A percentile compares a stretch with the other conserved stretches of the same genome.
Conservation (phyloP, 2,113 vertebrate species). For the Muntiacus muntjak region DNA sequence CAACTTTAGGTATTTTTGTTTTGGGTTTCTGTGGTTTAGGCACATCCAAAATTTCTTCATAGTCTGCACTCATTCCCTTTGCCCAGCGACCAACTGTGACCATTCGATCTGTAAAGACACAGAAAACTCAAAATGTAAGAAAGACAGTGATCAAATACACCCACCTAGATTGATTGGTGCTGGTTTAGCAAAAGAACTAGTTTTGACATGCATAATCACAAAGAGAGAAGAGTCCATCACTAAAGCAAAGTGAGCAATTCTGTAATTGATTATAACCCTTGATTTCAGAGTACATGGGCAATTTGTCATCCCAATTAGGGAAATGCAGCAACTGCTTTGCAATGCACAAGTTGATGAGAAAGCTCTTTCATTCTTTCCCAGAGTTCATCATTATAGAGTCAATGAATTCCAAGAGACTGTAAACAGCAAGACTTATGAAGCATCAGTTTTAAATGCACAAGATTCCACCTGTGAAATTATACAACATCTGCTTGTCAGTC, state of each 20-base stretch:
- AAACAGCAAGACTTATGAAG: constrained; percentile 55
- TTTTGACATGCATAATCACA: constrained; percentile 58
- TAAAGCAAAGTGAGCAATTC: constrained; percentile 49
- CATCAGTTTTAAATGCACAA: constrained; percentile 30
- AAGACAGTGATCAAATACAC: neutral
- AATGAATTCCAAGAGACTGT: constrained; percentile 45
- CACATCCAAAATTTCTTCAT: constrained; percentile 85
- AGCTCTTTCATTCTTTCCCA: constrained; percentile 29
- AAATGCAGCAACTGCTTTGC: constrained; percentile 44
- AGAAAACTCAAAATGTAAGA: neutral
- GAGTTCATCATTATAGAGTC: constrained; percentile 34
- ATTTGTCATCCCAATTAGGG: constrained; percentile 54
- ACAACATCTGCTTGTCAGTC: constrained; percentile 54
- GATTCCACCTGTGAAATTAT: constrained; percentile 58
- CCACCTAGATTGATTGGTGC: neutral
- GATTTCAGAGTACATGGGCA: constrained; percentile 33
- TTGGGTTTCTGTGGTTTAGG: constrained; percentile 76
- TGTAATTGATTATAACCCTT: constrained; percentile 69
- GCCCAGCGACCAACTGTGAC: constrained; percentile 89
- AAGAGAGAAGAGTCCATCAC: constrained; percentile 38
- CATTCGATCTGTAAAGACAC: constrained; percentile 78
- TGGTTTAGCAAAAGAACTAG: neutral
- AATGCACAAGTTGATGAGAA: constrained; percentile 21
- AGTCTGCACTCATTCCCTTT: constrained; percentile 91
- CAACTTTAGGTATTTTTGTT: constrained; percentile 85